Percentiles rank a stretch among this genome's conserved stretches.
phyloP scores from a whole-genome alignment of 2,888 invertebrate genomes.

The Muschampia plurimacula region DNA sequence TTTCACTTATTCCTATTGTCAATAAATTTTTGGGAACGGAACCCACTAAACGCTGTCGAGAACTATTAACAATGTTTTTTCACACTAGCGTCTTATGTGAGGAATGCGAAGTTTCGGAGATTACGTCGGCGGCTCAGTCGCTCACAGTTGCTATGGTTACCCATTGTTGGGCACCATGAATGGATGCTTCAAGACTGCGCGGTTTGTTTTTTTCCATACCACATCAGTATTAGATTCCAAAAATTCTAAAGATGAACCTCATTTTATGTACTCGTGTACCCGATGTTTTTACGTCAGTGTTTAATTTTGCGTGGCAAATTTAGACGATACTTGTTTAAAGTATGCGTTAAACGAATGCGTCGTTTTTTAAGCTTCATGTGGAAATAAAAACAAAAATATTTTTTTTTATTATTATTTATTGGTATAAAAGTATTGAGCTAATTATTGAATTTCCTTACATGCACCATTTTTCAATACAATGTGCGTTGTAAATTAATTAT shows the following conservation, averaged over 20 bases:
- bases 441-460: too few relatives aligned
- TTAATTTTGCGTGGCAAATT: neutral
- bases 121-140: constrained; percentile 59
- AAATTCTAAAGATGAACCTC: constrained; percentile 2
- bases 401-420: too few relatives aligned
- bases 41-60: constrained; percentile 44
- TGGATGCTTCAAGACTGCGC: constrained; percentile 39
- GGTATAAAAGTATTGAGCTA: too few relatives aligned
- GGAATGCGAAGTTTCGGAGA: constrained; percentile 77
- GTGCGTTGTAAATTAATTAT: too few relatives aligned
- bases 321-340: neutral
- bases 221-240: constrained; percentile 4
- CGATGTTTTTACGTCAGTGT: neutral
- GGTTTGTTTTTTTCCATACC: constrained; percentile 20
- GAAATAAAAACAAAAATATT: too few relatives aligned
- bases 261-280: neutral
- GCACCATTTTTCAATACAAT: too few relatives aligned
- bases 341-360: too few relatives aligned
- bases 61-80: constrained; percentile 57
- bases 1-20: constrained; percentile 9
- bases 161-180: constrained; percentile 46
- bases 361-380: too few relatives aligned
- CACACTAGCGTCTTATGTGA: constrained; percentile 69
- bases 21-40: constrained; percentile 48
- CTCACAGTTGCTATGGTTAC: constrained; percentile 44